Percentiles rank a stretch among this genome's conserved stretches.
These are phyloP conservation scores for Ascidia mentula DNA, from an alignment of 23 tunicate species.

Conservation along the genomic window DNA sequence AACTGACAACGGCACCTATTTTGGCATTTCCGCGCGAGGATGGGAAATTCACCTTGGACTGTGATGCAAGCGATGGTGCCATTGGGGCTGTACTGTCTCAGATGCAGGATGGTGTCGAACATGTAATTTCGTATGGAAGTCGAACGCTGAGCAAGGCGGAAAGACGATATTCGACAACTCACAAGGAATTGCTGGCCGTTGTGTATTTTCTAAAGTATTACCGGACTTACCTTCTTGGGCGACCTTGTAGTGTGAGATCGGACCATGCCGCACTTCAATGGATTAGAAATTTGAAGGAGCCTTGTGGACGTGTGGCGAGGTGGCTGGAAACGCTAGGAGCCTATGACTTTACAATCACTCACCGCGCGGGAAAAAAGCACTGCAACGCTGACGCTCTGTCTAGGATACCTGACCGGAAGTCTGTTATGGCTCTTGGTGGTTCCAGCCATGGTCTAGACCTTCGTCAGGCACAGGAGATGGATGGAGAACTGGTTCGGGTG, in stretches of 20 bases:
- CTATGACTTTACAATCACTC: constrained; percentile 6
- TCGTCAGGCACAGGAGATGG: not conserved
- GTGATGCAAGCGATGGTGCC: constrained; percentile 4
- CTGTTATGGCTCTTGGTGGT: too few species aligned
- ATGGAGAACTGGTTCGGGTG: not conserved
- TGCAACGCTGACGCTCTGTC: constrained; percentile 19
- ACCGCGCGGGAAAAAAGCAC: constrained; percentile 20
- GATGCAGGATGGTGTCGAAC: constrained; percentile 6
- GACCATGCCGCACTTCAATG: constrained; percentile 42
- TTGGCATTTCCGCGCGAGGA: not conserved
- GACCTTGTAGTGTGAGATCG: constrained; percentile 10
- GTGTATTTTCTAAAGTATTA: constrained; percentile 8
- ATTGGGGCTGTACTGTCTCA: constrained; percentile 32
- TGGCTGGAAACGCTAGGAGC: constrained; percentile 14
- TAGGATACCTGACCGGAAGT: not conserved
- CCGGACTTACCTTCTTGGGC: constrained; percentile 8
- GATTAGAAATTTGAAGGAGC: not conserved
- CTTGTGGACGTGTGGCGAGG: constrained; percentile 10
- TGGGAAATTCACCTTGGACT: not conserved
- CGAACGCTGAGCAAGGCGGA: constrained; percentile 6
- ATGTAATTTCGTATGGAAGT: constrained; percentile 32
- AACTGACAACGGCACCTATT: not conserved
- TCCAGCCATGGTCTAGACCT: too few species aligned
- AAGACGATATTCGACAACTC: not conserved
- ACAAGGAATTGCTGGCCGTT: constrained; percentile 2